A percentile compares a stretch with the other conserved stretches of the same genome.
phyloP scores from a whole-genome alignment of 2,888 invertebrate species.

The Netelia virgata region DNA sequence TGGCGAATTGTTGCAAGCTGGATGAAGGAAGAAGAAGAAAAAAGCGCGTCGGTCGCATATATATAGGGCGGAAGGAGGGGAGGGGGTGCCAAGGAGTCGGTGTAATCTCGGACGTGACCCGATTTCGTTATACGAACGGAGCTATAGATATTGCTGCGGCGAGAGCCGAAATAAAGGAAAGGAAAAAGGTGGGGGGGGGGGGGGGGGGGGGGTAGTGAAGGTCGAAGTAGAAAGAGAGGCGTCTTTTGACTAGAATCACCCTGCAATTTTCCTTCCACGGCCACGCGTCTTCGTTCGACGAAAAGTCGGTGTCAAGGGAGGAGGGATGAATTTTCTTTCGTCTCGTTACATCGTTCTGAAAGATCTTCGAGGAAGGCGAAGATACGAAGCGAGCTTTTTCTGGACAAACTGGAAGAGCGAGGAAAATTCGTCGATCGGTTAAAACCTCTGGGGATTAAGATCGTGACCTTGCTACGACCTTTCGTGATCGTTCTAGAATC shows the following conservation, averaged over 20 bases:
- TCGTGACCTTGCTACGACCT: too few relatives aligned
- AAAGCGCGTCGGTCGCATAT: conserved; percentile 31
- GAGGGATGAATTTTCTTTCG: neutral
- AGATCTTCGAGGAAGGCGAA: neutral
- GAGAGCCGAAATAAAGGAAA: conserved; percentile 25
- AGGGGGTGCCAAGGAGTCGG: conserved; percentile 51
- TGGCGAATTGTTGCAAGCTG: conserved; percentile 50
- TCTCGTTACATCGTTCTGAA: neutral
- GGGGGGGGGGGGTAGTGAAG: conserved; percentile 14
- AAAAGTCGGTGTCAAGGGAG: conserved; percentile 7
- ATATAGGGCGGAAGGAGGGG: conserved; percentile 47
- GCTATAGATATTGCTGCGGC: conserved; percentile 46
- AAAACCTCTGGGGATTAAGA: too few relatives aligned
- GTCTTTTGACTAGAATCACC: conserved; percentile 32
- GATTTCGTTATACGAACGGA: conserved; percentile 71
- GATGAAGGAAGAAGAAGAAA: conserved; percentile 33
- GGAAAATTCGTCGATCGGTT: too few relatives aligned
- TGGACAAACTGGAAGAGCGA: too few relatives aligned
- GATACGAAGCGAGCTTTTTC: too few relatives aligned
- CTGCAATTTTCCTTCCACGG: conserved; percentile 48
- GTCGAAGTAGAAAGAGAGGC: conserved; percentile 10
- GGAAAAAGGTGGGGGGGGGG: conserved; percentile 14
- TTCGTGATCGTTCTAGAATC: too few relatives aligned
- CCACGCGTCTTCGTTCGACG: conserved; percentile 34
- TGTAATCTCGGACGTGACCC: conserved; percentile 74